Base-by-base conservation (phyloP, 2,888 invertebrate genomes). In the Eupithecia vulgata region DNA sequence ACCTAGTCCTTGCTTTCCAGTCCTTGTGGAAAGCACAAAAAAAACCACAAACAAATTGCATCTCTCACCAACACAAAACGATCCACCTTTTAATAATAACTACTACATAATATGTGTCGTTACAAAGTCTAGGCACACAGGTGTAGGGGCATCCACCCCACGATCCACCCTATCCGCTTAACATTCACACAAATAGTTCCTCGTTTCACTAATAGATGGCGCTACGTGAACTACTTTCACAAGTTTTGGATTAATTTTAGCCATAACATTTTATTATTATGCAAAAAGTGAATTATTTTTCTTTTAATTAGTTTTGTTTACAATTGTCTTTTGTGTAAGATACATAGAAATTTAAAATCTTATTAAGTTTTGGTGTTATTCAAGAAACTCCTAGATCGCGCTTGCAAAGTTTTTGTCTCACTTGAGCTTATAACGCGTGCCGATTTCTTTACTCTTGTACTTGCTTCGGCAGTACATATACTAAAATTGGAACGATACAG, bases 401-500 rank as follows among this genome's bases (percentile, higher is more conserved):
- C 40, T 42, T 42, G 65, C 40, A 15, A 40, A 37, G 8, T 65
- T 65, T 64, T 64, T 5, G 1, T 0, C 8, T 37, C 37, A 8
- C 40, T n/a, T 37, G 13, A 64, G 37, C 13, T 64, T 37, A 64
- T 64, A 64, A n/a, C 1, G 21, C 37, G 37, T 5, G 17, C 21
- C 37, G 21, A 37, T 35, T 64, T 40, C 40, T 30, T 65, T 72
- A 21, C 12, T 1, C 12, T 6, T 25, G 65, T 65, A 65, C 65
- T 65, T 40, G 65, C 65, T 65, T 65, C 65, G 65, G 65, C 65
- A 65, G 65, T 65, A 65, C 65, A 65, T 65, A 65, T 65, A 65
- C 65, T 65, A 65, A 65, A 65, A 65, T 65, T 65, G 65, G 65
- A 65, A 65, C 65, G 65, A 65, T 65, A 65, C 65, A 65, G 65